Evolutionary conservation across 2,888 invertebrate genomes (phyloP).

Genomic region (Dicyrtoma fusca): DNA sequence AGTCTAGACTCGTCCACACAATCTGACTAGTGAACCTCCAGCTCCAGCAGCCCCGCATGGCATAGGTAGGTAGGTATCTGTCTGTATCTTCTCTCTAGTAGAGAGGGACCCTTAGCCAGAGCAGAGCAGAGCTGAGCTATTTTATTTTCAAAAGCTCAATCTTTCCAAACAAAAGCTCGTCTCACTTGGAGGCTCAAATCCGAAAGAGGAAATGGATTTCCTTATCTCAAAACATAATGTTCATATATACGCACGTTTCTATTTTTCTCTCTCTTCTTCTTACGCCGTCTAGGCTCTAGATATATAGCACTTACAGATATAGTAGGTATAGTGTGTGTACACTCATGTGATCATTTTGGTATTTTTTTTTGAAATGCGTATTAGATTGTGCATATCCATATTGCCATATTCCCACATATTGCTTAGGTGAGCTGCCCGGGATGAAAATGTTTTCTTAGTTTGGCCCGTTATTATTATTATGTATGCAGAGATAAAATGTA

Average conservation of each 20-base stretch:
- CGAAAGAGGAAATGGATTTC: slow-evolving; percentile 35
- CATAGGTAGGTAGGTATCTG: background rate
- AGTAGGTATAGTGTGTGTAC: no score
- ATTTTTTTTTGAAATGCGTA: background rate
- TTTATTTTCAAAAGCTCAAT: slow-evolving; percentile 38
- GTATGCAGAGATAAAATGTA: slow-evolving; percentile 16
- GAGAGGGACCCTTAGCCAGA: slow-evolving; percentile 19
- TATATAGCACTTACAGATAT: no score
- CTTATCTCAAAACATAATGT: slow-evolving; percentile 34
- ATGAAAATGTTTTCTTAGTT: slow-evolving; percentile 21
- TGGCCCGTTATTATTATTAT: background rate
- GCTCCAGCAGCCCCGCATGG: no score
- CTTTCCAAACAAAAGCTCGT: slow-evolving; percentile 37
- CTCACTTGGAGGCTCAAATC: slow-evolving; percentile 39
- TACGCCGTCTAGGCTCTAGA: background rate
- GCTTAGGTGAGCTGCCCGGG: background rate
- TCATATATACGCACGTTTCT: slow-evolving; percentile 17
- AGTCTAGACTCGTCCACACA: slow-evolving; percentile 9
- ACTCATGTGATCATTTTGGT: no score
- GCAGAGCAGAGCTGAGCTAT: slow-evolving; percentile 29
- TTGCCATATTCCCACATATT: background rate
- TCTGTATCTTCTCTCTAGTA: slow-evolving; percentile 29
- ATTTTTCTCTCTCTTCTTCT: background rate
- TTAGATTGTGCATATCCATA: background rate
- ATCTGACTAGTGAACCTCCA: no score